phyloP scores from a whole-genome alignment of 1,140 invertebrate genomes.

The Calosoma granatense region DNA sequence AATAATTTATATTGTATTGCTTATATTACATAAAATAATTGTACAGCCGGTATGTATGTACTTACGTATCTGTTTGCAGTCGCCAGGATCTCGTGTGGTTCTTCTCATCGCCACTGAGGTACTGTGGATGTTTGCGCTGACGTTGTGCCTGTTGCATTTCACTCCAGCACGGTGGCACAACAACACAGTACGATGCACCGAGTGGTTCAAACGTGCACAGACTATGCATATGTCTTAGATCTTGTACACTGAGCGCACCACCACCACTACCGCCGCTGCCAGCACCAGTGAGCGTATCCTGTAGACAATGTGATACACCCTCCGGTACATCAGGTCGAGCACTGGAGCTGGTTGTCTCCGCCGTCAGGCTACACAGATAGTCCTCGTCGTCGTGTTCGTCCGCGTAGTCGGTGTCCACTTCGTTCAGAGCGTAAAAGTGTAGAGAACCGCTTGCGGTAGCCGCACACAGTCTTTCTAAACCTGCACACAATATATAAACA shows the following conservation, averaged over 20 bases:
- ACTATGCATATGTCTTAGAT: slow-evolving; percentile 47
- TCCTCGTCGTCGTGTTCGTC: slow-evolving; percentile 59
- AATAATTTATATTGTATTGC: no score
- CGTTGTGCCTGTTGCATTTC: slow-evolving; percentile 71
- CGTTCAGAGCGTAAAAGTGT: slow-evolving; percentile 69
- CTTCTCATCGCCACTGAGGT: slow-evolving; percentile 65
- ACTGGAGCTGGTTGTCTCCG: slow-evolving; percentile 16
- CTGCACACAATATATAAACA: slow-evolving; percentile 31
- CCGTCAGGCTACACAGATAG: slow-evolving; percentile 22
- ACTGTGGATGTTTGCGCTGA: slow-evolving; percentile 70
- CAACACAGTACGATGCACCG: slow-evolving; percentile 62
- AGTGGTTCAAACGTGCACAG: slow-evolving; percentile 53
- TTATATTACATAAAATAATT: no score
- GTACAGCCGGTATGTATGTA: no score
- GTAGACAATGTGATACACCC: slow-evolving; percentile 4
- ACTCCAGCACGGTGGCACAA: slow-evolving; percentile 86
- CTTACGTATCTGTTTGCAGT: slow-evolving; percentile 63
- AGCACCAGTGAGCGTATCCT: not conserved
- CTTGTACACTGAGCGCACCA: slow-evolving; percentile 33
- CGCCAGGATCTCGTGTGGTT: slow-evolving; percentile 77
- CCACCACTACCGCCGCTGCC: not conserved
- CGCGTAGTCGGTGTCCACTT: slow-evolving; percentile 54
- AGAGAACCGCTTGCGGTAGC: slow-evolving; percentile 68
- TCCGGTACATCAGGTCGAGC: slow-evolving; percentile 16
- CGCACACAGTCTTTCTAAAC: slow-evolving; percentile 72